Evolutionary conservation across 2,113 vertebrate genomes (phyloP), one percentile per base, ranked within the genome.

Genomic region (Hippoglossus stenolepis): DNA sequence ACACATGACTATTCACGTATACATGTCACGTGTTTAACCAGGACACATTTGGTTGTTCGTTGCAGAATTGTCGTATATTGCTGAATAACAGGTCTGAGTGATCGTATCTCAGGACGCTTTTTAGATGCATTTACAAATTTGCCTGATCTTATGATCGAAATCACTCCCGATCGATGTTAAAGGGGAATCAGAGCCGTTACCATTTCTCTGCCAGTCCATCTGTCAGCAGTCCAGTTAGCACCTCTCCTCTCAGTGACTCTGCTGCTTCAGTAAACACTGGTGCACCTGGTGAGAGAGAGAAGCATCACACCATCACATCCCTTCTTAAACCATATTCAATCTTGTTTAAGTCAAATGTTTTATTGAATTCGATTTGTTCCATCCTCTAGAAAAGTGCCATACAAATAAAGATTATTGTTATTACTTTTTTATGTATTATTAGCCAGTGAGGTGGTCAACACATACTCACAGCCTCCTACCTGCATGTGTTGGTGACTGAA

Each of bases 221-320:
- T 0, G 91, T 92, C 91, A 97, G 95, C 79, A 96, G 82, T 67
- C 94, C 97, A 28, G 88, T 94, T 40, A 87, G 90, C 47, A 94
- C 83, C 5, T 86, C 93, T 78, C 96, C 98, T 79, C 92, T 92
- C 54, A 99, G 82, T 6, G 85, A 75, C 74, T 70, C 89, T 65
- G 93, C 96, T 35, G 96, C 96, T 90, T 95, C 93, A 67, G 78
- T 77, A 57, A 98, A 98, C 61, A 91, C 68, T 38, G 91, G 75
- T 14, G 89, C 89, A 35, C 77, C 96, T 98, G 90, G 3, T 71
- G 67, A 57, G 21, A 23, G 57, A 23, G 51, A 23, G n/a, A 14
- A 20, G 20, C 51, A n/a, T 54, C n/a, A 54, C 51, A 54, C 13
- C 17, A 20, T 47, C 14, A 9, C 18, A 14, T 47, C 15, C 45